Percentiles rank a stretch among this genome's conserved stretches.
These are phyloP conservation scores for Callosobruchus maculatus DNA, from an alignment of 2,888 invertebrate genomes.

Conservation along the genomic window DNA sequence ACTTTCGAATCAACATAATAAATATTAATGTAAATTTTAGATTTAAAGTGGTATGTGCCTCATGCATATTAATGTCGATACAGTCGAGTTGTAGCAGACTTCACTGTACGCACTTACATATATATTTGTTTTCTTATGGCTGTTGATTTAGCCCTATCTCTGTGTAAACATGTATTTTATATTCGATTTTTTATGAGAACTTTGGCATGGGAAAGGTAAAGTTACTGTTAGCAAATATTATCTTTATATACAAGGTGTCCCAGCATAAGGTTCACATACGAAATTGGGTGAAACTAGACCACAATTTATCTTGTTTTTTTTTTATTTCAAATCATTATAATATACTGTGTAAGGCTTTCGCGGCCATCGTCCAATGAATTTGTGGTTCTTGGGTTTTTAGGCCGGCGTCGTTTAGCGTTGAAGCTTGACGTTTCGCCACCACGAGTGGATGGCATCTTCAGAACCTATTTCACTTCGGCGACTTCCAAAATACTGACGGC, in stretches of 20 bases:
- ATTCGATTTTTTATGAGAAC: neutral
- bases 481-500: too few relatives aligned
- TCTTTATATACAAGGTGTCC: neutral
- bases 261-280: too few relatives aligned
- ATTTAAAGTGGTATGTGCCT: neutral
- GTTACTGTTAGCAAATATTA: neutral
- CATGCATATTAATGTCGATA: neutral
- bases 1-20: neutral
- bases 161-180: neutral
- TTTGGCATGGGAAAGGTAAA: neutral
- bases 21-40: neutral
- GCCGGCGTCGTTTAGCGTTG: too few relatives aligned
- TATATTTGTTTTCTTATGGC: neutral
- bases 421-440: too few relatives aligned
- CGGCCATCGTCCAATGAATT: too few relatives aligned
- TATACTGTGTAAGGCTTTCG: too few relatives aligned
- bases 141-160: neutral
- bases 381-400: too few relatives aligned
- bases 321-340: too few relatives aligned
- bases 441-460: too few relatives aligned
- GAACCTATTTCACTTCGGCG: too few relatives aligned
- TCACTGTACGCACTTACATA: neutral
- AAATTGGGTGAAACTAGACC: too few relatives aligned
- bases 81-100: neutral
- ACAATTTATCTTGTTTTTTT: too few relatives aligned